Evolutionary conservation across 2,113 vertebrate species (phyloP).

Genomic region (Pogonocichla stellata): DNA sequence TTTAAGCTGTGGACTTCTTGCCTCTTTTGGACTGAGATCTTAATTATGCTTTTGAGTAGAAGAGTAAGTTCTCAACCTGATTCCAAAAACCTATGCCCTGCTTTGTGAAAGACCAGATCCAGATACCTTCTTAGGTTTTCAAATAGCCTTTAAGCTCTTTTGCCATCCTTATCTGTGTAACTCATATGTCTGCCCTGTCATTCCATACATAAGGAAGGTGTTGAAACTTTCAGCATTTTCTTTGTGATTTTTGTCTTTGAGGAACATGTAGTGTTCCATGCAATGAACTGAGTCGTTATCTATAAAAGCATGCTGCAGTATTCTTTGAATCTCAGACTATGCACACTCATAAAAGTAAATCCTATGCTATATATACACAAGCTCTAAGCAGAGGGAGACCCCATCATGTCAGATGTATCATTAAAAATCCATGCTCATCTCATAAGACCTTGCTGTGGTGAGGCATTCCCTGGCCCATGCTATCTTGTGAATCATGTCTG

Average conservation of each 20-base stretch:
- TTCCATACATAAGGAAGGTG: not conserved
- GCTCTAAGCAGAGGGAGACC: not conserved
- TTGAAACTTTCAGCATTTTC: not conserved
- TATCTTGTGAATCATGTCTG: not conserved
- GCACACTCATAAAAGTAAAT: not conserved
- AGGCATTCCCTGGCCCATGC: accelerated
- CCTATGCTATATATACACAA: not conserved
- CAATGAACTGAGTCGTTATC: not conserved
- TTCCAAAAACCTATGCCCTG: not conserved
- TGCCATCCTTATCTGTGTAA: not conserved
- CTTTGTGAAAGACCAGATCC: not conserved
- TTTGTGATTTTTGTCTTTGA: not conserved
- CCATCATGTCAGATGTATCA: not conserved
- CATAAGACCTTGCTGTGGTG: not conserved
- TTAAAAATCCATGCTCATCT: not conserved
- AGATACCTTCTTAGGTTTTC: not conserved
- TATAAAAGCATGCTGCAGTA: not conserved
- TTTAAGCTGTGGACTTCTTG: not conserved
- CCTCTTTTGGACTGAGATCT: not conserved
- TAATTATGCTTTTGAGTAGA: not conserved
- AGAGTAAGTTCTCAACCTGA: not conserved
- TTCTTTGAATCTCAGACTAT: not conserved
- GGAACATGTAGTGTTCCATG: not conserved
- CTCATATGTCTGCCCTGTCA: not conserved
- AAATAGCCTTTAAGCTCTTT: not conserved